Evolutionary conservation across 2,113 vertebrate genomes (phyloP).

Genomic region (Callopanchax toddi): DNA sequence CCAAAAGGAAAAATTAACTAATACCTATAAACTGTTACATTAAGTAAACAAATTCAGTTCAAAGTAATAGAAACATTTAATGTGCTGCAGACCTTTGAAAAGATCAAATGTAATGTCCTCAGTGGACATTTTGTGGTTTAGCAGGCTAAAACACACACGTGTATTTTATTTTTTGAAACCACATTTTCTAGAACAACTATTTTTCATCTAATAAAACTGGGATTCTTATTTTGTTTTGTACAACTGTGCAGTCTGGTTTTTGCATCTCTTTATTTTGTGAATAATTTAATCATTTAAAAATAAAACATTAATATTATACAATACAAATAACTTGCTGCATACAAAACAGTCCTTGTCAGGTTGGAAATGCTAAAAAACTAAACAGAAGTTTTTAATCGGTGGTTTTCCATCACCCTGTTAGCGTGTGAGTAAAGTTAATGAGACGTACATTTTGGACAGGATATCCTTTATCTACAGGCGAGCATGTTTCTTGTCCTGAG

Average conservation of each 20-base stretch:
- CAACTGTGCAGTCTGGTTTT: not conserved
- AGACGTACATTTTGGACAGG: too few relatives aligned
- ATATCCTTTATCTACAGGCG: too few relatives aligned
- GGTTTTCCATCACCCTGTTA: not conserved
- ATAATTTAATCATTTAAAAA: conserved; percentile 70
- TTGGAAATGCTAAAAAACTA: conserved; percentile 6
- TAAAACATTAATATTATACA: conserved; percentile 26
- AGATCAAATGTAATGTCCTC: conserved; percentile 11
- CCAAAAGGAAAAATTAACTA: too few relatives aligned
- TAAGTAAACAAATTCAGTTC: not conserved
- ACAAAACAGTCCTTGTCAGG: conserved; percentile 11
- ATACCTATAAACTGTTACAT: conserved; percentile 41
- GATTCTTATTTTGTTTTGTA: conserved; percentile 2
- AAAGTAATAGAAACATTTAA: not conserved
- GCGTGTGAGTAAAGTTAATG: not conserved
- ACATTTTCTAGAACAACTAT: not conserved
- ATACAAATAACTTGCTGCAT: conserved; percentile 7
- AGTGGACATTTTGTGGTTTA: conserved; percentile 47
- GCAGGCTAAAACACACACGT: conserved; percentile 54
- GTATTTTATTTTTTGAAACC: not conserved
- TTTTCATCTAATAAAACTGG: conserved; percentile 45
- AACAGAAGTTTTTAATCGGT: not conserved
- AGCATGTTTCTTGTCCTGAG: not conserved
- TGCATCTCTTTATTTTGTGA: conserved; percentile 59
- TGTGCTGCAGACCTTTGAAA: not conserved